Evolutionary conservation across 2,797 vertebrate genomes (phyloP), one percentile per base, ranked within the genome.

Genomic region (Ficedula albicollis): DNA sequence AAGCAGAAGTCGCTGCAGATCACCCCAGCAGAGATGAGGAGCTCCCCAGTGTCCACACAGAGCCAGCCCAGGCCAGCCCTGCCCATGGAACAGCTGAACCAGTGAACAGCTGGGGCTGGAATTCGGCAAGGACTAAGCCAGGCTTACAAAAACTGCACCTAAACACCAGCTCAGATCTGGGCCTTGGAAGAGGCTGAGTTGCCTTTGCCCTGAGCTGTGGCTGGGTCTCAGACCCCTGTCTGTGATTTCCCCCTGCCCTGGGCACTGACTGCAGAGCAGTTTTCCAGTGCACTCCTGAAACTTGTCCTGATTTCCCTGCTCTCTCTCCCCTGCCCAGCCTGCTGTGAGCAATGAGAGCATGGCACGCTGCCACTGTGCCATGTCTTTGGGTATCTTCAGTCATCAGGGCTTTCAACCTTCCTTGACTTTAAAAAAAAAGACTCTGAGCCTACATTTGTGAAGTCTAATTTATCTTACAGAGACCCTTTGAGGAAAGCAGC

Each of bases 331-430:
- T 89, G 94, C 89, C 87, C 82, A 81, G 39, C 62, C 78, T 91
- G 84, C 93, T 13, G 13, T 75, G 87, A 86, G 89, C 89, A 89
- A 93, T 29, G 89, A 22, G 56, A n/a, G 82, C 39, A 1, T 93
- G 95, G 94, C 94, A 92, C 3, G 4, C 79, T 89, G 93, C 95
- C 93, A 91, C 82, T 48, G 17, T 6, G 49, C 91, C 85, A 15
- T 90, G 94, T 94, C 93, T 92, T 60, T 85, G 64, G 91, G 78
- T 91, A 77, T 68, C 90, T 92, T 89, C 20, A 85, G 63, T 88
- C 86, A 75, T 30, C 26, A 91, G 88, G 58, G 66, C 91, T 95
- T 92, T 83, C 96, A 87, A 83, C 0, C 0, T 56, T 68, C 89
- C 67, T 68, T 68, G 73, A 34, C 54, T 93, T 5, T 89, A 79